Evolutionary conservation across 2,797 vertebrate species (phyloP).

Genomic region (Cryptoblepharus egeriae): DNA sequence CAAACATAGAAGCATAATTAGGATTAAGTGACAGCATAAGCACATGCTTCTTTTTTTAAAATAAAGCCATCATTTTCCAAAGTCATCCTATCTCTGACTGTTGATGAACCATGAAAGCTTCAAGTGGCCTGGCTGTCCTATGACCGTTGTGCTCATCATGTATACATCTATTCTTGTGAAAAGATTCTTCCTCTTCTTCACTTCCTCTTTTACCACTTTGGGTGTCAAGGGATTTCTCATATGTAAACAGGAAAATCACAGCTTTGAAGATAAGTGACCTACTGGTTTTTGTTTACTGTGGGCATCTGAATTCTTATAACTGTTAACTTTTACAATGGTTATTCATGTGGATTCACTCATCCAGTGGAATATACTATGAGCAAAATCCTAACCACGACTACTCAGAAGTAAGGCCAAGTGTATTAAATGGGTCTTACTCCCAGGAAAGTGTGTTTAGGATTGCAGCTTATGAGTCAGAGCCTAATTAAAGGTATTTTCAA

Average conservation of each 20-base stretch:
- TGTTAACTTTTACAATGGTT: neutral
- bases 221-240: too few species aligned
- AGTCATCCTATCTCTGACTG: neutral
- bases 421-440: too few species aligned
- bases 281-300: neutral
- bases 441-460: too few species aligned
- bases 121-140: neutral
- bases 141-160: neutral
- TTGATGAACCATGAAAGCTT: neutral
- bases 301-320: conserved; percentile 20
- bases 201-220: too few species aligned
- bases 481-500: neutral
- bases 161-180: neutral
- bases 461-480: neutral
- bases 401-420: too few species aligned
- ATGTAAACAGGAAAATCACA: conserved; percentile 30
- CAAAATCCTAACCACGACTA: neutral
- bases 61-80: neutral
- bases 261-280: conserved; percentile 31
- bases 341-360: neutral
- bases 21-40: neutral
- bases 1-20: neutral
- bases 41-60: conserved; percentile 11
- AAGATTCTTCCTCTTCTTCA: too few species aligned
- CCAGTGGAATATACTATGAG: neutral